These are phyloP conservation scores for Proctacanthus coquilletti DNA, from an alignment of 1,140 invertebrate genomes.

Conservation along the genomic window DNA sequence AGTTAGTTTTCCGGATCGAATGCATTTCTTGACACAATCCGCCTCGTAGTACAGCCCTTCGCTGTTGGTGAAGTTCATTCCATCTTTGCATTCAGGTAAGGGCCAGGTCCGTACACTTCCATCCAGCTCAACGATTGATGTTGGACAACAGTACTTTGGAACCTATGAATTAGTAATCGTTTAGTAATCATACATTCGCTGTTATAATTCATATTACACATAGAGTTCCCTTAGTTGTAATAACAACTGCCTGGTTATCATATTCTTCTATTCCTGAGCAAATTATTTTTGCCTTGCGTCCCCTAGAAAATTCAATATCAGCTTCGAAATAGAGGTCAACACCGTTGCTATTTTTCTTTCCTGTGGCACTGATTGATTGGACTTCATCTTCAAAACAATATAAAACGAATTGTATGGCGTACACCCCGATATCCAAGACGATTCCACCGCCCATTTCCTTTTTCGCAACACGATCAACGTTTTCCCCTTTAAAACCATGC, in stretches of 20 bases:
- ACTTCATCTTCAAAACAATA: constrained; percentile 49
- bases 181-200: neutral
- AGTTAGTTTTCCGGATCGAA: constrained; percentile 40
- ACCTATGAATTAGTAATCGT: constrained; percentile 20
- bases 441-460: constrained; percentile 58
- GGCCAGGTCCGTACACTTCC: constrained; percentile 34
- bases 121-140: constrained; percentile 30
- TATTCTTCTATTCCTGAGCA: constrained; percentile 37
- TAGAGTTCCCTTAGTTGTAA: constrained; percentile 52
- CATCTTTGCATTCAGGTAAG: constrained; percentile 34
- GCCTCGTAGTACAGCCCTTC: constrained; percentile 53
- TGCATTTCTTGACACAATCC: constrained; percentile 42
- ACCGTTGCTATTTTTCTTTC: constrained; percentile 47
- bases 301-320: constrained; percentile 43
- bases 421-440: constrained; percentile 64
- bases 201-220: constrained; percentile 27
- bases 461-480: constrained; percentile 39
- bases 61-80: constrained; percentile 48
- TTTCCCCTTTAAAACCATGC: constrained; percentile 43
- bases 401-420: constrained; percentile 57
- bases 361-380: constrained; percentile 41
- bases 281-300: constrained; percentile 43
- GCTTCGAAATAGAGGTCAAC: constrained; percentile 49
- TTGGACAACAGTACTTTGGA: constrained; percentile 38
- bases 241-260: constrained; percentile 47